phyloP scores from a whole-genome alignment of 2,888 invertebrate genomes.

The Abrostola triplasia region DNA sequence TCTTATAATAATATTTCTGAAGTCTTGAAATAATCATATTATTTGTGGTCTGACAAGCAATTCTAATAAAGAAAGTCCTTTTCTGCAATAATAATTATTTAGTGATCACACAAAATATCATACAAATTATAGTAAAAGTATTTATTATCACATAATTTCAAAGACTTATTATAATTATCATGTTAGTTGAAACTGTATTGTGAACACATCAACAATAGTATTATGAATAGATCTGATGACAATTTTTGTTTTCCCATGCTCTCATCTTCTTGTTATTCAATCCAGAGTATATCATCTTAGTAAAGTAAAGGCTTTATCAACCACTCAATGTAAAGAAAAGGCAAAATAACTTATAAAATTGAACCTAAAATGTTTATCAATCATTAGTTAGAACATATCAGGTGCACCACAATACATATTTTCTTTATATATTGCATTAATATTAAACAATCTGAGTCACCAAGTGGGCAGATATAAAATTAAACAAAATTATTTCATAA shows the following conservation, averaged over 20 bases:
- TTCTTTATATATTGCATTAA: background rate
- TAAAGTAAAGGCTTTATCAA: no score
- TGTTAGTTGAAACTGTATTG: constrained; percentile 13
- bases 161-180: background rate
- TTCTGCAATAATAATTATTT: no score
- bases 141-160: constrained; percentile 30
- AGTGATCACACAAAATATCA: background rate
- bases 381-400: no score
- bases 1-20: no score
- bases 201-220: constrained; percentile 54
- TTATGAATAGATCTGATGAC: constrained; percentile 68
- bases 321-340: no score
- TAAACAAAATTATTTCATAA: constrained; percentile 15
- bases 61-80: no score
- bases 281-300: background rate
- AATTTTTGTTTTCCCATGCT: no score
- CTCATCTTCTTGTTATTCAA: constrained; percentile 26
- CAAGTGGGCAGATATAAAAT: constrained; percentile 2
- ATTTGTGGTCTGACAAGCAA: no score
- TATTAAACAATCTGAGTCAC: constrained; percentile 1
- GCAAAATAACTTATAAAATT: no score
- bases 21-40: no score
- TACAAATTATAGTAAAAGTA: constrained; percentile 5
- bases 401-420: no score
- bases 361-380: no score